Base-by-base conservation (phyloP, 2,113 vertebrate species). In the Hypanus sabinus region DNA sequence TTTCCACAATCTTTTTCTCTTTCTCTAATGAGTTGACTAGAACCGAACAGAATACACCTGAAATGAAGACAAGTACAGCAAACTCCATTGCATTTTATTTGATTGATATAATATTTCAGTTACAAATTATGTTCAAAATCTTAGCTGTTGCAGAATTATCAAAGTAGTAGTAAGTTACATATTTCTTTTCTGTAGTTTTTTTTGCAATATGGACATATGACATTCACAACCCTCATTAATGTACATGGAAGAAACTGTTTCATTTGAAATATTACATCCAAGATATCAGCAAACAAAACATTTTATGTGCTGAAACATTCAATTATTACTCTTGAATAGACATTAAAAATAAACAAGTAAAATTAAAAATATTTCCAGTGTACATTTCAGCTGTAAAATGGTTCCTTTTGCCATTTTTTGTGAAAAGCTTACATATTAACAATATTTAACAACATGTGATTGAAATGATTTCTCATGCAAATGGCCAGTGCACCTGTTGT, bases 81-180 rank as follows among this genome's bases (percentile, higher is more conserved):
- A 90, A 90, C 83, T 87, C 30, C 60, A 36, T 65, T 90, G 60
- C 60, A 65, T 90, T 90, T 90, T 90, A 90, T 90, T 90, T 33
- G 85, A 65, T 90, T 90, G 85, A n/a, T 90, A 90, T 65, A 90
- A 68, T 90, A 90, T 60, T 90, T 90, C n/a, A 90, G 65, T 90
- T 90, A 90, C 85, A 90, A 90, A 90, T 90, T 65, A 60, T 90
- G 85, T 90, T 90, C n/a, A 90, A 90, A 90, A 90, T 90, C 60
- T n/a, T 65, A 33, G 85, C 57, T 90, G 85, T 60, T 68, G 57
- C 85, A 65, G 85, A 65, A 90, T 90, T 90, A 90, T 90, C 85
- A 90, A 90, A 90, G 85, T 90, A 62, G 60, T 87, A 60, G 83
- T 55, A 87, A 62, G 83, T 33, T 90, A 90, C 85, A 65, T 33